phyloP scores from a whole-genome alignment of 2,113 vertebrate genomes.

The Tupaia chinensis region DNA sequence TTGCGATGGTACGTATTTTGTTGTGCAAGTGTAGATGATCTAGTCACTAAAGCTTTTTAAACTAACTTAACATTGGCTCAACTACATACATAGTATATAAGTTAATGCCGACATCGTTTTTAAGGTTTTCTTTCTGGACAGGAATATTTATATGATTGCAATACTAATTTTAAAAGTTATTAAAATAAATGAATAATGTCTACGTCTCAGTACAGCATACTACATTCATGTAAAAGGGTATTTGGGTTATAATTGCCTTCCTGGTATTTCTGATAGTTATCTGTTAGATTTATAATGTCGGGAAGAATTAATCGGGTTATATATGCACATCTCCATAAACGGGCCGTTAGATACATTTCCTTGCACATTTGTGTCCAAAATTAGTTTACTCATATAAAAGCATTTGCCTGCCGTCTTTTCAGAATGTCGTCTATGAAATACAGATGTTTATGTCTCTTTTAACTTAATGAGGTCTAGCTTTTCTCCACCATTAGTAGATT shows the following conservation, averaged over 20 bases:
- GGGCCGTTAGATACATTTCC: conserved; percentile 41
- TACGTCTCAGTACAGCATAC: neutral
- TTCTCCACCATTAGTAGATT: conserved; percentile 67
- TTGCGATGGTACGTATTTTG: neutral
- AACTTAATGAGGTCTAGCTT: conserved; percentile 72
- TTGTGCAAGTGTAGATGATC: neutral
- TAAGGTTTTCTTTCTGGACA: neutral
- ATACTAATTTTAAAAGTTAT: neutral
- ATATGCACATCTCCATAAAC: conserved; percentile 61
- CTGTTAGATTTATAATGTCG: conserved; percentile 56
- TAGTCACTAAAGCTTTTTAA: neutral
- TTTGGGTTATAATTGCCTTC: conserved; percentile 23
- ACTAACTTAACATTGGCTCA: neutral
- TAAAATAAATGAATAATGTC: neutral
- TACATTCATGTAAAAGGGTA: neutral
- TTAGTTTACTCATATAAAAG: conserved; percentile 70
- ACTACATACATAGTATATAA: conserved; percentile 13
- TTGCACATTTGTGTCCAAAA: conserved; percentile 53
- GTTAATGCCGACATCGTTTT: conserved; percentile 8
- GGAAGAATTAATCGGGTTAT: conserved; percentile 40
- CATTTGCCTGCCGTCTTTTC: conserved; percentile 75
- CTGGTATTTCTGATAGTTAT: conserved; percentile 35
- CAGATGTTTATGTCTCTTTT: conserved; percentile 66
- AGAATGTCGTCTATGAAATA: conserved; percentile 79
- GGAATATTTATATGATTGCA: conserved; percentile 26